Base-by-base conservation (phyloP, 2,888 invertebrate genomes). In the Aethes cnicana region DNA sequence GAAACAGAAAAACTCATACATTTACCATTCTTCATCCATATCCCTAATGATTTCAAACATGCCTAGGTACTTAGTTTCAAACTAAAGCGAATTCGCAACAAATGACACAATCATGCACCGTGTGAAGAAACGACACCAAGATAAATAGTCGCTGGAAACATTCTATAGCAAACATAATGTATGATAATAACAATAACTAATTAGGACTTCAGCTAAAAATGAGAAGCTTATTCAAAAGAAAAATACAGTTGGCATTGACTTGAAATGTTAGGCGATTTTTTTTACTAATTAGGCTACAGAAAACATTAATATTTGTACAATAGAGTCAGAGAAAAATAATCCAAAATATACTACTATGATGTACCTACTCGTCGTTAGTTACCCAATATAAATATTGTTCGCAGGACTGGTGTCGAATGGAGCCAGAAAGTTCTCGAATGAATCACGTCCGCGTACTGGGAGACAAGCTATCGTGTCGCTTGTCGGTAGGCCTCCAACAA, bases 71-170 rank as follows among this genome's bases (percentile, higher is more conserved):
- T 23, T 21, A 3, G 17, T 23, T 23, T 21, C 28, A 32, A 16
- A 26, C 28, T 17, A 20, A 44, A 52, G 20, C 26, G 20, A 39
- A 30, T 52, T 39, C 30, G 46, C 52, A 39, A 46, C 32, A 18
- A 52, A 46, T 52, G 37, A 26, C 37, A 52, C 52, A 52, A 52
- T 46, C 52, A 26, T 46, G 39, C 42, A 26, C 17, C 12, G 37
- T 46, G 37, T 52, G 52, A 52, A 52, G 37, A 44, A 52, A 52
- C 14, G 9, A 46, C 39, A 46, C 46, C 37, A 52, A 46, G 52
- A 46, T 39, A 52, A 26, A 52, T 52, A 23, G 42, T 36, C 14
- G 44, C 20, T 20, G 23, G 17, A 44, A 30, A 32, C 16, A 39
- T 37, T 44, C 21, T 25, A 32, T 32, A 26, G 9, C 39, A 32